phyloP scores from a whole-genome alignment of 2,113 vertebrate genomes.

The Lanius ludovicianus region DNA sequence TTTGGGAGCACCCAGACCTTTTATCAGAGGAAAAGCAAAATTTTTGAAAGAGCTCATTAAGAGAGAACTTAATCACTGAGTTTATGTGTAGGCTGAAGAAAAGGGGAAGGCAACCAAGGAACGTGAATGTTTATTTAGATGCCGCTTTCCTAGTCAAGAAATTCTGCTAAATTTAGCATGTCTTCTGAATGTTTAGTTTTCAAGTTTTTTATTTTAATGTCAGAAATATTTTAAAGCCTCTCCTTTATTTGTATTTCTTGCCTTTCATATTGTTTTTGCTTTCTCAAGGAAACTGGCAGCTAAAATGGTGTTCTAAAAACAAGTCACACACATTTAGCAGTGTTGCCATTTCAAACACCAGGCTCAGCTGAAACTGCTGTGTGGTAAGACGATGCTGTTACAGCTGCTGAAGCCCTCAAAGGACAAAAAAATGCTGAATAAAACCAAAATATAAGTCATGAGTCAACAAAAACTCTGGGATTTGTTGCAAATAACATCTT shows the following conservation, averaged over 20 bases:
- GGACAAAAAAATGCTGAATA: slow-evolving; percentile 60
- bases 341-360: slow-evolving; percentile 46
- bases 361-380: slow-evolving; percentile 26
- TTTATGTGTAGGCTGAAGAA: neutral
- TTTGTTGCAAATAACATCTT: slow-evolving; percentile 5
- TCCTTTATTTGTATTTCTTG: slow-evolving; percentile 31
- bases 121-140: neutral
- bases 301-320: slow-evolving; percentile 44
- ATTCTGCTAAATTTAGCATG: neutral
- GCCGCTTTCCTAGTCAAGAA: neutral
- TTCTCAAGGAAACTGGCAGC: slow-evolving; percentile 51
- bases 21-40: neutral
- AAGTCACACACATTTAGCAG: slow-evolving; percentile 35
- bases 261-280: slow-evolving; percentile 34
- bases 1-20: neutral
- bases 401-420: slow-evolving; percentile 50
- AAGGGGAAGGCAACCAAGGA: neutral
- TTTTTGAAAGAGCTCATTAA: neutral
- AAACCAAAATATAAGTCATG: slow-evolving; percentile 48
- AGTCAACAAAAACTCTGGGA: slow-evolving; percentile 33
- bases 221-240: neutral
- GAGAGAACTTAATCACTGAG: neutral
- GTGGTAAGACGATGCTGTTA: slow-evolving; percentile 46
- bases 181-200: neutral
- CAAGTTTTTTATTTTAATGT: neutral